A percentile compares a stretch with the other conserved stretches of the same genome.
These are phyloP conservation scores for Drosophila serrata DNA, from an alignment of 1,140 invertebrate species.

Conservation along the genomic window DNA sequence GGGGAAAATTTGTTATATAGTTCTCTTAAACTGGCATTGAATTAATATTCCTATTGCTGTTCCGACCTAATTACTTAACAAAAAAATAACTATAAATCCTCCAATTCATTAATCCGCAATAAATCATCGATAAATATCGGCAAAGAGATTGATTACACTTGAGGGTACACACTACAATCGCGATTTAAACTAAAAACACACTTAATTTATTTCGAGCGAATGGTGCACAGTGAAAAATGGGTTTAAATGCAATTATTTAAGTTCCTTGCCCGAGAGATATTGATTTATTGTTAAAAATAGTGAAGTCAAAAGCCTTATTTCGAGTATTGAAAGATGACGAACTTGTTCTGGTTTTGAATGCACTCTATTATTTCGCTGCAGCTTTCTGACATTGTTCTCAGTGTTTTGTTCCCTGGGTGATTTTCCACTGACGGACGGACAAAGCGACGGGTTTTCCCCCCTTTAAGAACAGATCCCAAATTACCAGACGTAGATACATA, in stretches of 20 bases:
- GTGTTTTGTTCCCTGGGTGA: slow-evolving; percentile 21
- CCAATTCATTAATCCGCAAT: not conserved
- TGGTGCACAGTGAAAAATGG: not conserved
- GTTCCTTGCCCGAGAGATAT: too few relatives aligned
- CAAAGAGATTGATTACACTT: not conserved
- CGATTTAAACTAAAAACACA: not conserved
- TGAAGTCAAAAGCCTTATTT: too few relatives aligned
- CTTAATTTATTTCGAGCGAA: not conserved
- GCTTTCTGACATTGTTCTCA: slow-evolving; percentile 38
- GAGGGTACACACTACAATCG: too few relatives aligned
- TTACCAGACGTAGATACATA: slow-evolving; percentile 59
- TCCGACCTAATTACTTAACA: not conserved
- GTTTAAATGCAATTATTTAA: too few relatives aligned
- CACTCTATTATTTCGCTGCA: slow-evolving; percentile 7
- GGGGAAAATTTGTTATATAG: not conserved
- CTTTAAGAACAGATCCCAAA: slow-evolving; percentile 55
- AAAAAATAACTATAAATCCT: not conserved
- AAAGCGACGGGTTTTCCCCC: slow-evolving; percentile 21
- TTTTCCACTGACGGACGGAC: slow-evolving; percentile 35
- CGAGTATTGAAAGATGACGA: not conserved
- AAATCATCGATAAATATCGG: slow-evolving; percentile 2
- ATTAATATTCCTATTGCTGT: not conserved
- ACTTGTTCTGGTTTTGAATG: not conserved
- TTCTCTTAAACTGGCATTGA: not conserved
- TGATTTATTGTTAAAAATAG: too few relatives aligned